Base-by-base conservation (phyloP, 2,888 invertebrate genomes). In the Thalpophila matura region DNA sequence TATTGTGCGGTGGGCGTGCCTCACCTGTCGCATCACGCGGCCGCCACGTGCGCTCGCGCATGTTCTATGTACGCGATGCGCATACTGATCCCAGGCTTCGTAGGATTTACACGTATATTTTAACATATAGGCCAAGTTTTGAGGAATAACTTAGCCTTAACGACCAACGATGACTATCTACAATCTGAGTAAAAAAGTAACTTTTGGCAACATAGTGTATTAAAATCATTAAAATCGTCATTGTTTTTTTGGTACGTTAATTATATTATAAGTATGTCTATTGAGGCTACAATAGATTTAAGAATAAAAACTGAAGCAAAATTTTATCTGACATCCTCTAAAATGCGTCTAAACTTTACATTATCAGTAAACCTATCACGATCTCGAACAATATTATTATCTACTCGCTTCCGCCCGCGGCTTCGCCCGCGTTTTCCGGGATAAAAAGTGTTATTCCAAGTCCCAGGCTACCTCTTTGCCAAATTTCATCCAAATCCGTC, bases 1-100 rank as follows among this genome's bases (percentile, higher is more conserved):
- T 73, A 71, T 73, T 73, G 60, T 59, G 61, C 67, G 76, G 78
- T 85, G 74, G 85, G 84, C 82, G 83, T 79, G 80, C 70, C 81
- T 81, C 84, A 86, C 88, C 86, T 89, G 86, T 82, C 81, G 71
- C 72, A 84, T 89, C 92, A 89, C 89, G 90, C 85, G 84, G 76
- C 59, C 22, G 64, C 83, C 91, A 90, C 91, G 91, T 91, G 91
- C 83, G 82, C 81, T 55, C 50, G 79, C 79, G 80, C 82, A 73
- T 71, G 61, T 76, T 81, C 75, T 80, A 81, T 81, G 79, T 73
- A 79, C 82, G 74, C 79, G 65, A 64, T 65, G 69, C 67, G 77
- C 79, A 80, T 81, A 79, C 58, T 72, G 69, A 82, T 75, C 58
- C 71, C 50, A 69, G 71, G 64, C 31, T 33, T 72, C 73, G 63